phyloP scores from a whole-genome alignment of 2,113 vertebrate genomes.

The Rana temporaria region DNA sequence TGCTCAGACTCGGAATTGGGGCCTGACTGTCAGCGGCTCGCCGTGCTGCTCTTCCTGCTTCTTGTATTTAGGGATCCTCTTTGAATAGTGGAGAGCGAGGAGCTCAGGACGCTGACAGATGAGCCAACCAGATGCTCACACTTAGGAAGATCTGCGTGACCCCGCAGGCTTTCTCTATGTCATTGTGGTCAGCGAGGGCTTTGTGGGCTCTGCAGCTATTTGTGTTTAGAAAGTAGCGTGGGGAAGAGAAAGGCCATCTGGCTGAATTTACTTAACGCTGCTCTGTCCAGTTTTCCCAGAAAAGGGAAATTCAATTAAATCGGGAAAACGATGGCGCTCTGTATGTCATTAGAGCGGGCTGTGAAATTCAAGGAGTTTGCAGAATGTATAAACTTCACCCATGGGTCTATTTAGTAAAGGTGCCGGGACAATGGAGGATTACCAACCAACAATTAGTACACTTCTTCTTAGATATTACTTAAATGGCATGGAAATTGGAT shows the following conservation, averaged over 20 bases:
- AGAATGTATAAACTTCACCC: too few relatives aligned
- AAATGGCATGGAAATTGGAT: too few relatives aligned
- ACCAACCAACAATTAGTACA: too few relatives aligned
- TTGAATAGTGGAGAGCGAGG: conserved; percentile 8
- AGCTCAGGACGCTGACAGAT: conserved; percentile 56
- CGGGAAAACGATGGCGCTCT: too few relatives aligned
- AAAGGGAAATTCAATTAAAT: neutral
- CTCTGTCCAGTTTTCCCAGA: neutral
- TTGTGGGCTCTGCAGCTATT: conserved; percentile 28
- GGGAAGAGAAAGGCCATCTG: conserved; percentile 21
- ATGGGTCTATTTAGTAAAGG: too few relatives aligned
- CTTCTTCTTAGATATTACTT: too few relatives aligned
- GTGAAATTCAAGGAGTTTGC: too few relatives aligned
- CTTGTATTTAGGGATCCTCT: conserved; percentile 14
- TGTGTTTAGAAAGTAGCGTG: neutral
- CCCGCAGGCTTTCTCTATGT: conserved; percentile 5
- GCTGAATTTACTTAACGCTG: neutral
- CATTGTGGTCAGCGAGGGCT: conserved; percentile 9
- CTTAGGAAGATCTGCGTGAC: neutral
- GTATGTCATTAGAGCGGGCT: too few relatives aligned
- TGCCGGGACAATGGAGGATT: too few relatives aligned
- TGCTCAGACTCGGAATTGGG: conserved; percentile 68
- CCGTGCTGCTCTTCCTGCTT: conserved; percentile 4
- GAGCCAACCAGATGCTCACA: conserved; percentile 28
- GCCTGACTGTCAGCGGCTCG: conserved; percentile 61